Evolutionary conservation across 37 sponge, comb jelly and placozoan genomes (phyloP).

Genomic region (Theonella swinhoei): DNA sequence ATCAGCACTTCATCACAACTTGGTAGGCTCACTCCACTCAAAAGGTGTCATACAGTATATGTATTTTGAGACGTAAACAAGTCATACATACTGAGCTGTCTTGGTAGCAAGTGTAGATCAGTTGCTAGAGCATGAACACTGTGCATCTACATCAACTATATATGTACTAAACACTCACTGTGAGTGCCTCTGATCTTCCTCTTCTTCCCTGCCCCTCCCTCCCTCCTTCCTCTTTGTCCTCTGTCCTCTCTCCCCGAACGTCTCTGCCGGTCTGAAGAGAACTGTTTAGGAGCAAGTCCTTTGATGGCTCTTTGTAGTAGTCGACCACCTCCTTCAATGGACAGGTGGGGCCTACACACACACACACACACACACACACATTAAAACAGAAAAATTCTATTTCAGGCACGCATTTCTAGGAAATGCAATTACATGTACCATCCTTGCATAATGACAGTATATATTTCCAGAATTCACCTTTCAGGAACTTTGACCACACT

Average conservation of each 20-base stretch:
- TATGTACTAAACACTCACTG: not conserved
- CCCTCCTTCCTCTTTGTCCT: not conserved
- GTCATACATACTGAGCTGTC: too few species aligned
- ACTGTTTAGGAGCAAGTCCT: conserved; percentile 4
- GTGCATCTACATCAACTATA: too few species aligned
- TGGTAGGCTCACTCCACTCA: too few species aligned
- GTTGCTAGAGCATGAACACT: too few species aligned
- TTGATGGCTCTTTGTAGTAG: conserved; percentile 50
- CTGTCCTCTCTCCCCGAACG: not conserved
- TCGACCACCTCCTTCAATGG: conserved; percentile 34
- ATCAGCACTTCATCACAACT: too few species aligned
- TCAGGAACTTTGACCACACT: conserved; percentile 55
- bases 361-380: too few species aligned
- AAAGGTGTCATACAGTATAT: too few species aligned
- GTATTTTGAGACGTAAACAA: too few species aligned
- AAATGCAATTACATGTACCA: too few species aligned
- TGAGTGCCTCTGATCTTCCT: not conserved
- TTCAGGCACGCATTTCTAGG: not conserved
- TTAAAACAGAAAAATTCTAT: too few species aligned
- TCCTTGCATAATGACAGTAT: too few species aligned
- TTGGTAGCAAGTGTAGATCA: too few species aligned
- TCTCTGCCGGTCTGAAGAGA: not conserved
- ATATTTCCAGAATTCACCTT: conserved; percentile 15
- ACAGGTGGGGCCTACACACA: conserved; percentile 8
- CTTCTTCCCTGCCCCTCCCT: not conserved